Percentiles rank a stretch among this genome's conserved stretches.
Evolutionary conservation across 2,113 vertebrate species (phyloP).

Genomic region (Catharus bicknelli): DNA sequence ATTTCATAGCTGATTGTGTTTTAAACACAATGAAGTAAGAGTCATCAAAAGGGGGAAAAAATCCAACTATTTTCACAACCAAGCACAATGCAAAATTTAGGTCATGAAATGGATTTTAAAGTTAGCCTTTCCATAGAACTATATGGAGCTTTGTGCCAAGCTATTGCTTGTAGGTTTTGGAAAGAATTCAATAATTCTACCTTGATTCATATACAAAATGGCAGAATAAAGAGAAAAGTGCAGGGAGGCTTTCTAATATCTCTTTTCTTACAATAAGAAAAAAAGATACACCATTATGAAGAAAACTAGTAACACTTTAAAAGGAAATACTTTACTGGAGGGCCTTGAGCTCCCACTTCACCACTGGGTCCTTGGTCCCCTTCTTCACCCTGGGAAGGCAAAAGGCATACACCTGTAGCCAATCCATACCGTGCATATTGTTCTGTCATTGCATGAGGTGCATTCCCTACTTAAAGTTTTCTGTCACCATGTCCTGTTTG

Average conservation of each 20-base stretch:
- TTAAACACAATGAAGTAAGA: background rate
- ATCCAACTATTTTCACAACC: background rate
- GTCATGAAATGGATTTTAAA: background rate
- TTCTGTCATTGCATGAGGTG: background rate
- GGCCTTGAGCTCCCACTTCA: conserved; percentile 89
- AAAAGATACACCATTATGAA: background rate
- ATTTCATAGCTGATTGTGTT: background rate
- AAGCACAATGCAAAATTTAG: background rate
- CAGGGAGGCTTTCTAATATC: background rate
- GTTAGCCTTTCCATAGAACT: background rate
- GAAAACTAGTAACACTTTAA: background rate
- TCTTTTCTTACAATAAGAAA: background rate
- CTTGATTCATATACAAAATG: background rate
- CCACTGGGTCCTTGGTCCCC: conserved; percentile 89
- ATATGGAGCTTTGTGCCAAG: background rate
- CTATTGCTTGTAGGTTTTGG: rapidly evolving
- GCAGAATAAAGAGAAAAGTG: background rate
- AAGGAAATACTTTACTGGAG: conserved; percentile 81
- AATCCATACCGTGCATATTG: background rate
- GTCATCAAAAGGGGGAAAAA: background rate
- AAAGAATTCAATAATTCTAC: background rate
- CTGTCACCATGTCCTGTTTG: background rate
- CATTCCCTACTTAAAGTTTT: background rate
- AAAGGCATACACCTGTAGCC: background rate
- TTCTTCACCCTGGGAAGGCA: conserved; percentile 86